These are phyloP conservation scores for Gymnopithys bicolor DNA, from an alignment of 2,797 vertebrate genomes.

Conservation along the genomic window DNA sequence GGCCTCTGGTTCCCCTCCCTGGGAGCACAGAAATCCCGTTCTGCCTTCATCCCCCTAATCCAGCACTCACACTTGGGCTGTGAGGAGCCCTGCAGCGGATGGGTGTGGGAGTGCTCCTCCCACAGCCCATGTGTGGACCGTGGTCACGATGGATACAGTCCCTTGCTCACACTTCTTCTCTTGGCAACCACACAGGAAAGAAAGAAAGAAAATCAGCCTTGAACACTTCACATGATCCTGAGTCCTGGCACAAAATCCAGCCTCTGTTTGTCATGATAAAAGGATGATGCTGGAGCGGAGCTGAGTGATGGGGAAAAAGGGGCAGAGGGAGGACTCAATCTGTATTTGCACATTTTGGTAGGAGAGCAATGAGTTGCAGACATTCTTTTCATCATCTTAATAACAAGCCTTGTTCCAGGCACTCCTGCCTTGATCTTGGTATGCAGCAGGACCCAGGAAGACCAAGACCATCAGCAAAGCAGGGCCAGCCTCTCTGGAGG, in stretches of 20 bases:
- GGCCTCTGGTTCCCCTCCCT: rapidly evolving
- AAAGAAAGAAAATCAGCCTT: not conserved
- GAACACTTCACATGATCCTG: not conserved
- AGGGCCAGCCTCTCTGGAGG: not conserved
- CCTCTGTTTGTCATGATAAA: not conserved
- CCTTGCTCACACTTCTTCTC: not conserved
- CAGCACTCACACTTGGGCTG: not conserved
- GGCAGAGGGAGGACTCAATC: not conserved
- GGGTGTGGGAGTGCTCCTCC: rapidly evolving
- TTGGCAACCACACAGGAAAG: not conserved
- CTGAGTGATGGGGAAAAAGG: not conserved
- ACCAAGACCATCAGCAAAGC: not conserved
- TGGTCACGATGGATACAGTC: not conserved
- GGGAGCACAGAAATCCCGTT: not conserved
- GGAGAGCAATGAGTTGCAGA: not conserved
- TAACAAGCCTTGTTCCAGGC: not conserved
- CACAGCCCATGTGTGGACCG: rapidly evolving
- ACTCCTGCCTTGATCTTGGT: not conserved
- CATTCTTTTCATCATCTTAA: not conserved
- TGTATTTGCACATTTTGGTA: not conserved
- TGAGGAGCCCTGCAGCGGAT: not conserved
- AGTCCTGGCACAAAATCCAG: not conserved
- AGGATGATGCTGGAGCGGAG: rapidly evolving
- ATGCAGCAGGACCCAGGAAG: not conserved
- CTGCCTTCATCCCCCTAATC: not conserved